Base-by-base conservation (phyloP, 2,797 vertebrate genomes). In the Gobionotothen gibberifrons region DNA sequence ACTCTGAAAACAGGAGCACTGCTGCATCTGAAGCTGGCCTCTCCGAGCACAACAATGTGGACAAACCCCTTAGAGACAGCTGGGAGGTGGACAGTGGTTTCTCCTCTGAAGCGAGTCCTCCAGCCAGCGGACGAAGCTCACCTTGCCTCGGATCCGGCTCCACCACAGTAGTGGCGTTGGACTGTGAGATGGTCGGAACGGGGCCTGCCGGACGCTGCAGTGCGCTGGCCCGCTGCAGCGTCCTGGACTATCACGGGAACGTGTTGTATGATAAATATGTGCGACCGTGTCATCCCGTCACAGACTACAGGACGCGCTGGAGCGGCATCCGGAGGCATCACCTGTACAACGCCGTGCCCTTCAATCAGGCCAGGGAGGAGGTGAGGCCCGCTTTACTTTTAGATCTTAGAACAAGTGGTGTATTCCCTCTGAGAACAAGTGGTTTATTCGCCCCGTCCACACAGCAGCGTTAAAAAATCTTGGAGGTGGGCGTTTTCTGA, bases 111-210 rank as follows among this genome's bases (percentile, higher is more conserved):
- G 51, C 78, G 12, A 94, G 93, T 52, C 93, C 88, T 12, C 72
- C 90, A 0, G 66, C 81, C 48, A 94, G 93, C 9, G 93, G 93
- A 7, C 87, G 94, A 7, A 89, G 85, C 19, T 92, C 91, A 0
- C 92, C 94, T 5, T 88, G 63, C n/a, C 76, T 83, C n/a, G 46
- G 67, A 70, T 14, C 65, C 0, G 68, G 76, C 52, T 22, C 84
- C 5, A 0, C 55, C 39, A 44, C 93, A 54, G 67, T 94, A 0
- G 96, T 99, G 84, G 96, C 98, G 1, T 63, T 99, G 9, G 98
- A 99, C 93, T 99, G 98, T 17, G 98, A 99, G 91, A 99, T 99
- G 98, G 97, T 99, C 51, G 98, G 98, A 68, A 98, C 97, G 0
- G 98, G 98, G 0, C 97, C 96, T 0, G 81, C 89, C 0, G 97